Evolutionary conservation across 37 sponge, comb jelly and placozoan species (phyloP), one percentile per base, ranked within the genome.

Genomic region (Axinella damicornis): DNA sequence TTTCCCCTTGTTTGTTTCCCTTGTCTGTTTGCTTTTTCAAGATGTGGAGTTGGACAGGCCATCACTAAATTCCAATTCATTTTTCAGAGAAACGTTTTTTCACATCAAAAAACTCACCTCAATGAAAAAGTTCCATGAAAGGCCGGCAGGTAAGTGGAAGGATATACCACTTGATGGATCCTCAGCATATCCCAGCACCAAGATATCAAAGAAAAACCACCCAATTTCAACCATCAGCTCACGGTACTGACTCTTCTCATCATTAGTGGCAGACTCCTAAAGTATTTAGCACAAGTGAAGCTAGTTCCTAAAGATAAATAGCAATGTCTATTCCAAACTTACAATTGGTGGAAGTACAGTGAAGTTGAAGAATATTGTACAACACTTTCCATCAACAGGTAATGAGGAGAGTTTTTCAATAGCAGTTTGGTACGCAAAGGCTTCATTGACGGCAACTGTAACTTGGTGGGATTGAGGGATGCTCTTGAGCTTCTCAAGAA

Each of bases 161-260:
- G 92, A 85, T 21, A 40, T 56, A 30, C 97, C 97, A 27, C 89
- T 88, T 34, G 57, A 76, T 2, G 80, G 74, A 37, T 96, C 97
- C 63, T 94, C 89, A 17, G 94, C 92, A 83, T 93, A 94, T 5
- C 92, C 95, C 21, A 96, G 81, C 31, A 93, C 74, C 39, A 96
- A 56, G 15, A 96, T 77, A 57, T 93, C 89, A 74, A 96, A 94
- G 75, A 96, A 89, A 68, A 96, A 96, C 95, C 97, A 94, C 5
- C 77, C 77, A 34, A 96, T 85, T 21, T 65, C 79, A 0, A 78
- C 79, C 89, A 96, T 94, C 53, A 96, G 86, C 30, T 82, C 69
- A 11, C 60, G 55, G 75, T 93, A 94, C 18, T 68, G 61, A 0
- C 25, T 37, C 35, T 54, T 15, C 33, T 88, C 78, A 16, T 80